phyloP scores from a whole-genome alignment of 2,888 invertebrate species.

The Lamproptera curius region DNA sequence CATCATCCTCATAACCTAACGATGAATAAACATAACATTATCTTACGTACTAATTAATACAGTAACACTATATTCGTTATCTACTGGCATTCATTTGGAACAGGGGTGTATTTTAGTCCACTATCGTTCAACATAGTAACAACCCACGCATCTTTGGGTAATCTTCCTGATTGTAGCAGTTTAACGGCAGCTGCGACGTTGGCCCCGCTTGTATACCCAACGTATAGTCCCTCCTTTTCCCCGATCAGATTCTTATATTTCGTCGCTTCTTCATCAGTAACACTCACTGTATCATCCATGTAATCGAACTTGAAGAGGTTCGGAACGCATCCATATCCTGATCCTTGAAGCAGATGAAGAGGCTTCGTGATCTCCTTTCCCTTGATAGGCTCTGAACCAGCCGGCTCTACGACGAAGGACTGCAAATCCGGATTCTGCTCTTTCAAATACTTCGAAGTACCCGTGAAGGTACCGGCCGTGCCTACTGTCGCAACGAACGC shows the following conservation, averaged over 20 bases:
- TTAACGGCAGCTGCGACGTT: conserved; percentile 67
- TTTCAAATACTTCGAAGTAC: conserved; percentile 59
- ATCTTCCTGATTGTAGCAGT: conserved; percentile 52
- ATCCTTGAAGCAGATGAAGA: conserved; percentile 65
- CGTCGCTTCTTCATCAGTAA: conserved; percentile 59
- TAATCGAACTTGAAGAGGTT: conserved; percentile 56
- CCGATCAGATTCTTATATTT: conserved; percentile 56
- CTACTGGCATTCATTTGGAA: conserved; percentile 36
- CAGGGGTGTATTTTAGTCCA: conserved; percentile 65
- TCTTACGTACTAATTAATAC: neutral
- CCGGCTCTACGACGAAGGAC: conserved; percentile 61
- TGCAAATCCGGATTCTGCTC: conserved; percentile 55
- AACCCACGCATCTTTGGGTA: conserved; percentile 62
- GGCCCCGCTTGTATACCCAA: conserved; percentile 68
- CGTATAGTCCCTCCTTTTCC: conserved; percentile 61
- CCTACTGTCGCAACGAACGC: conserved; percentile 64
- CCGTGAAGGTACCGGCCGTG: conserved; percentile 63
- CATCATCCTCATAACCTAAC: neutral
- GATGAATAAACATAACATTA: too few species aligned
- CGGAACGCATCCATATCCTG: conserved; percentile 65
- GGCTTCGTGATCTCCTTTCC: conserved; percentile 62
- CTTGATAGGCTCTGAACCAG: conserved; percentile 60
- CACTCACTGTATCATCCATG: conserved; percentile 58
- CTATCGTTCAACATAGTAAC: conserved; percentile 61
- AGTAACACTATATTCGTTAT: conserved; percentile 7